These are phyloP conservation scores for Micrastur ruficollis DNA, from an alignment of 2,797 vertebrate genomes.

Conservation along the genomic window DNA sequence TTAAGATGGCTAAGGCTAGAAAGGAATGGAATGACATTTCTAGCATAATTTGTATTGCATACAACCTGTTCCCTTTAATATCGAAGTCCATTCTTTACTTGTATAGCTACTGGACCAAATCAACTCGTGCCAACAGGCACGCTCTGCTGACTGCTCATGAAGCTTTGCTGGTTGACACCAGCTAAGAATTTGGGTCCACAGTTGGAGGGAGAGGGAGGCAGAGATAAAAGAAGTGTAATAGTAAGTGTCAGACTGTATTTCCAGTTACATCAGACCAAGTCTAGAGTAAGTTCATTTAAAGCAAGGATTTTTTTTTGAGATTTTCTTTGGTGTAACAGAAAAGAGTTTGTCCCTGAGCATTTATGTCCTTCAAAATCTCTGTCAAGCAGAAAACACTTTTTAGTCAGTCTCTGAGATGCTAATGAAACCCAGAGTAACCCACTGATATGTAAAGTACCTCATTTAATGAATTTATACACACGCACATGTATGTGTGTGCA, in stretches of 20 bases:
- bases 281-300: neutral
- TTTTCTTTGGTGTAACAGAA: neutral
- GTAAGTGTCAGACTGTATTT: neutral
- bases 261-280: neutral
- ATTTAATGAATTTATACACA: neutral
- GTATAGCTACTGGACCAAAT: neutral
- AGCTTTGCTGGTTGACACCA: neutral
- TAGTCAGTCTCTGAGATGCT: neutral
- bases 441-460: neutral
- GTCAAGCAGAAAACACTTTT: neutral
- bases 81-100: neutral
- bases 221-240: neutral
- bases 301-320: neutral
- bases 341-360: neutral
- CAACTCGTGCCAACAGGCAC: neutral
- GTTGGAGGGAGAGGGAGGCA: neutral
- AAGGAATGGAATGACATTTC: neutral
- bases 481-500: accelerated
- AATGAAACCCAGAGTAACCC: neutral
- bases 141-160: neutral
- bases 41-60: neutral
- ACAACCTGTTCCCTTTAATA: neutral
- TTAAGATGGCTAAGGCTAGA: neutral
- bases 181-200: neutral
- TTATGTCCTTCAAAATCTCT: neutral